Conservation (phyloP, 2,888 invertebrate species). For the Hofmannophila pseudospretella region DNA sequence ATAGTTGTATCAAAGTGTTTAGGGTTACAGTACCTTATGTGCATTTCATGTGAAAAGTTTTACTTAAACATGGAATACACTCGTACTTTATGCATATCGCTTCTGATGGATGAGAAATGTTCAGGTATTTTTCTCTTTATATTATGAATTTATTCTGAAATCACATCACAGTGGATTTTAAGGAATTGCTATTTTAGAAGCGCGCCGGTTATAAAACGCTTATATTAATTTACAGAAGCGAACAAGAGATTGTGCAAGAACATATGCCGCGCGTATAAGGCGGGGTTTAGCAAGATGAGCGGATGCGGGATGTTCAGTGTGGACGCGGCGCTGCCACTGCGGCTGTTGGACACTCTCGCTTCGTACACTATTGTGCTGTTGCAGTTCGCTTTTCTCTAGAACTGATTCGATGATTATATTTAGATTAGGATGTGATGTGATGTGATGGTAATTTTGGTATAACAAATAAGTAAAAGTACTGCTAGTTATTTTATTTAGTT, state of each 20-base stretch:
- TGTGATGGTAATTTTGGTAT: neutral
- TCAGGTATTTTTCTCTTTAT: too few species aligned
- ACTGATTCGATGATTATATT: neutral
- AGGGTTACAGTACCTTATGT: neutral
- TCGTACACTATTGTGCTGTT: constrained; percentile 17
- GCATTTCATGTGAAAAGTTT: neutral
- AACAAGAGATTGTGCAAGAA: constrained; percentile 16
- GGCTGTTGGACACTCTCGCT: constrained; percentile 10
- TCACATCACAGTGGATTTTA: too few species aligned
- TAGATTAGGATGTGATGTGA: neutral
- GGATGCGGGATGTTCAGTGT: constrained; percentile 16
- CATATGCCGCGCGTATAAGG: constrained; percentile 13
- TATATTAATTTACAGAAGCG: neutral
- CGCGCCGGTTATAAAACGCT: too few species aligned
- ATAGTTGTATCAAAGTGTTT: neutral
- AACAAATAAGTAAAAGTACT: too few species aligned
- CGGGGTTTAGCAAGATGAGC: constrained; percentile 12
- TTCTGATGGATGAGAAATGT: neutral
- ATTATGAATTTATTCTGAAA: too few species aligned
- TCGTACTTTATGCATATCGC: neutral
- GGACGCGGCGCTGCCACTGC: constrained; percentile 15
- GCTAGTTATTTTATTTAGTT: too few species aligned
- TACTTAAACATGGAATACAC: neutral
- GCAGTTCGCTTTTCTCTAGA: constrained; percentile 16
- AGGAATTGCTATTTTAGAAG: too few species aligned